Conservation (phyloP, 2,797 vertebrate genomes). For the Sebastes baramenuke region DNA sequence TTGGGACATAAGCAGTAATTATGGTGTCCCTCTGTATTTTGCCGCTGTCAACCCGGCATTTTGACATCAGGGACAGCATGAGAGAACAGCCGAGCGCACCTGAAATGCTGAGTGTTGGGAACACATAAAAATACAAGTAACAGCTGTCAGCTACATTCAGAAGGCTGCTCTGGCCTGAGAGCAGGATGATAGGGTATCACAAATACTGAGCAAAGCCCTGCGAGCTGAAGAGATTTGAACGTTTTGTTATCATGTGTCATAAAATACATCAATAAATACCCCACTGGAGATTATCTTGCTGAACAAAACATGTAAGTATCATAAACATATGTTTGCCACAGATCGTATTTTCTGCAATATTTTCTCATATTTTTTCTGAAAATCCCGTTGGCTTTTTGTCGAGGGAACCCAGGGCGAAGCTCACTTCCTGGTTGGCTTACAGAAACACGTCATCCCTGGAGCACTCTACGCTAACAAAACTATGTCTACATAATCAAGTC, state of each 20-base stretch:
- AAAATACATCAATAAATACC: no score
- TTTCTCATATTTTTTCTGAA: constrained; percentile 11
- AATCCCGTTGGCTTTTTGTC: no score
- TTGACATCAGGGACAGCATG: constrained; percentile 69
- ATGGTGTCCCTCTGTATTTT: constrained; percentile 79
- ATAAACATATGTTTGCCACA: no score
- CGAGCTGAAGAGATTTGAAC: neutral
- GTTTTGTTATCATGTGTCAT: no score
- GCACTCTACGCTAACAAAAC: neutral
- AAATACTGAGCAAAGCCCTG: constrained; percentile 32
- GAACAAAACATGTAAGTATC: no score
- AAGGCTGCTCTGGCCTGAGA: constrained; percentile 32
- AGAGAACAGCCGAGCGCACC: constrained; percentile 62
- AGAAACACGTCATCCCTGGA: no score
- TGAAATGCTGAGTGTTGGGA: constrained; percentile 65
- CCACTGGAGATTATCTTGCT: no score
- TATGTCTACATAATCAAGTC: neutral
- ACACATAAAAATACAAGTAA: constrained; percentile 75
- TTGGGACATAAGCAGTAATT: constrained; percentile 75
- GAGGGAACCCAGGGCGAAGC: no score
- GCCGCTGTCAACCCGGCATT: constrained; percentile 68
- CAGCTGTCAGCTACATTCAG: constrained; percentile 71
- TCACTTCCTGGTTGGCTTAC: no score
- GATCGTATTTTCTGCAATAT: no score
- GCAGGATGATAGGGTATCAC: constrained; percentile 41